Conservation (phyloP, 2,113 vertebrate genomes). For the Brevimyrus niger region DNA sequence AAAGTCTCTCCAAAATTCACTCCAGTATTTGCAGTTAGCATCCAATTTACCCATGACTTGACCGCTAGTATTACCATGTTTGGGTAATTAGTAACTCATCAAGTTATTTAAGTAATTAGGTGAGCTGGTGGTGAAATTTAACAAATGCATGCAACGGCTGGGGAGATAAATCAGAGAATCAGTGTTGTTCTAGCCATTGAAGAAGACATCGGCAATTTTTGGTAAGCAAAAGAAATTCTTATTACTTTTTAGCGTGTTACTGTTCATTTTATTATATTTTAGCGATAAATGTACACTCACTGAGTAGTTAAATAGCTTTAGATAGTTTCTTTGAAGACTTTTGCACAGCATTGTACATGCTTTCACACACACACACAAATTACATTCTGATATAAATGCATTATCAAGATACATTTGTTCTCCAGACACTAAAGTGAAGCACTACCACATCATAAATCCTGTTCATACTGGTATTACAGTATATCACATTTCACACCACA, state of each 20-base stretch:
- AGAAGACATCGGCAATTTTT: not conserved
- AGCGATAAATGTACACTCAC: not conserved
- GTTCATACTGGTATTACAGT: not conserved
- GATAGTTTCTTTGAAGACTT: not conserved
- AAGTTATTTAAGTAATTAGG: not conserved
- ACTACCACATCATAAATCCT: not conserved
- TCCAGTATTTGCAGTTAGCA: not conserved
- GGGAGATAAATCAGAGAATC: not conserved
- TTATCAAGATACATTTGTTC: not conserved
- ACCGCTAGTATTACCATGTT: not conserved
- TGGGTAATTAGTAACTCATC: not conserved
- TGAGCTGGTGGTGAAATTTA: not conserved
- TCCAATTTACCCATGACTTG: not conserved
- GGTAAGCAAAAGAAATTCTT: not conserved
- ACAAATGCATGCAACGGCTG: not conserved
- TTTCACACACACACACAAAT: not conserved
- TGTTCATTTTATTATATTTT: not conserved
- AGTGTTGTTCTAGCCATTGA: not conserved
- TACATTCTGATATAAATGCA: not conserved
- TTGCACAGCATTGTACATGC: not conserved
- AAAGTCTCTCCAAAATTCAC: not conserved
- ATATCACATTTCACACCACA: not conserved
- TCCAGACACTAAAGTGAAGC: not conserved
- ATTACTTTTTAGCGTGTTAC: not conserved
- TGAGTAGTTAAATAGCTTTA: not conserved